Base-by-base conservation (phyloP, 2,797 vertebrate species). In the Chelonia mydas region DNA sequence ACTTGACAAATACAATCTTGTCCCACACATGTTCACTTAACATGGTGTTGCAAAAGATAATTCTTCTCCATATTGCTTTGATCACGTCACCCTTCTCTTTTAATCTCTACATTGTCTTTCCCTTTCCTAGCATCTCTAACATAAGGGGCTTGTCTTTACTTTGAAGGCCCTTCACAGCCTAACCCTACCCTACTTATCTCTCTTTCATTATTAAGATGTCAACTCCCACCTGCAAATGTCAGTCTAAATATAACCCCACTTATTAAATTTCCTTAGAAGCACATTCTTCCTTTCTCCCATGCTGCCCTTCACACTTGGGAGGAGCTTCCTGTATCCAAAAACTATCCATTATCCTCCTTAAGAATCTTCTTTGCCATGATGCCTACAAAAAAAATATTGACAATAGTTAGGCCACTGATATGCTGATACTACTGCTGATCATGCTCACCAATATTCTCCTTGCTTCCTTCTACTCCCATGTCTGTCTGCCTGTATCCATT, bases 201-300 rank as follows among this genome's bases (percentile, higher is more conserved):
- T n/a, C 57, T 31, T 0, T 0, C 1, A 2, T 12, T 59, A 3
- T 0, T 0, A 80, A 19, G 37, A 72, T 5, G 6, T 3, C 76
- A 51, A 23, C 6, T 55, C 15, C 41, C 81, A 0, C 1, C 28
- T 33, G 28, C 12, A 13, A 31, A 61, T 33, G 12, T 33, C 28
- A 57, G 11, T 15, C 57, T 61, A 7, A 5, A 57, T 61, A 7
- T 61, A 28, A 61, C 28, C 11, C 28, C 49, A 31, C 28, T 33
- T 12, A 5, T 31, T 31, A 61, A 57, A 28, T 57, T 57, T 57
- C 12, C 55, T 57, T 28, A 57, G 33, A 21, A 68, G 27, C 3
- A 10, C 3, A 23, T 28, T 5, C 28, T 53, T 53, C 33, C 0
- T 55, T 86, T 86, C 78, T 31, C 11, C 23, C 45, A 54, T 3